A percentile compares a stretch with the other conserved stretches of the same genome.
Evolutionary conservation across 2,797 vertebrate genomes (phyloP).

Genomic region (Esox masquinongy): DNA sequence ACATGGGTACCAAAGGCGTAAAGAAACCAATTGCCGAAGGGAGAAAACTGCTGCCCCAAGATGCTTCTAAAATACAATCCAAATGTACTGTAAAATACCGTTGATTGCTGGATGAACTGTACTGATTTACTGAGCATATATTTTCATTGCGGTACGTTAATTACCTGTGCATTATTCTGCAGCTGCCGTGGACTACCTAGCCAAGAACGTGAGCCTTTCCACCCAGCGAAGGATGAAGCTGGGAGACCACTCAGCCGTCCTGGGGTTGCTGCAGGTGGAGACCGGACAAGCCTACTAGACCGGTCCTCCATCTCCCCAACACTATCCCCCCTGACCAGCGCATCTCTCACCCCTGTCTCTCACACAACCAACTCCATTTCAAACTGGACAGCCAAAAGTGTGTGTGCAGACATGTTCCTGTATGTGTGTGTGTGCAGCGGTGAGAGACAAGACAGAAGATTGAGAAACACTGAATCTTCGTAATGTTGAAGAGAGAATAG

Average conservation of each 20-base stretch:
- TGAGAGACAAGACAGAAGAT: slow-evolving; percentile 26
- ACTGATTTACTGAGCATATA: neutral
- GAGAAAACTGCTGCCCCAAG: neutral
- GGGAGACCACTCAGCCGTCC: slow-evolving; percentile 89
- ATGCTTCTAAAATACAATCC: neutral
- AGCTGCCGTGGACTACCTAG: slow-evolving; percentile 93
- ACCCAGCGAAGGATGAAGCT: slow-evolving; percentile 96
- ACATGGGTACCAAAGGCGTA: neutral
- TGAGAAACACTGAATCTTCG: slow-evolving; percentile 19
- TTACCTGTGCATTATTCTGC: slow-evolving; percentile 18
- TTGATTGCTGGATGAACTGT: neutral
- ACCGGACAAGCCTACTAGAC: slow-evolving; percentile 93
- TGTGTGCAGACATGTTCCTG: slow-evolving; percentile 9
- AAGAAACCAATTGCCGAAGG: neutral
- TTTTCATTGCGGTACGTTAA: neutral
- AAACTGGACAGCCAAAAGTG: slow-evolving; percentile 34
- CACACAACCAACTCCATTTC: slow-evolving; percentile 7
- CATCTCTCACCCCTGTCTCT: slow-evolving; percentile 33
- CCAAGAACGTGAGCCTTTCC: slow-evolving; percentile 96
- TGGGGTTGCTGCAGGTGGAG: slow-evolving; percentile 95
- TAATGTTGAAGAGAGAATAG: slow-evolving; percentile 39
- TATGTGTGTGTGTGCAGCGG: slow-evolving; percentile 14
- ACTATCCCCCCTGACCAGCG: slow-evolving; percentile 48
- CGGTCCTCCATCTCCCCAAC: slow-evolving; percentile 47
- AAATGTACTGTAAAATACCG: neutral